Conservation (phyloP, 2,888 invertebrate species). For the Rugalucina vietnamica region DNA sequence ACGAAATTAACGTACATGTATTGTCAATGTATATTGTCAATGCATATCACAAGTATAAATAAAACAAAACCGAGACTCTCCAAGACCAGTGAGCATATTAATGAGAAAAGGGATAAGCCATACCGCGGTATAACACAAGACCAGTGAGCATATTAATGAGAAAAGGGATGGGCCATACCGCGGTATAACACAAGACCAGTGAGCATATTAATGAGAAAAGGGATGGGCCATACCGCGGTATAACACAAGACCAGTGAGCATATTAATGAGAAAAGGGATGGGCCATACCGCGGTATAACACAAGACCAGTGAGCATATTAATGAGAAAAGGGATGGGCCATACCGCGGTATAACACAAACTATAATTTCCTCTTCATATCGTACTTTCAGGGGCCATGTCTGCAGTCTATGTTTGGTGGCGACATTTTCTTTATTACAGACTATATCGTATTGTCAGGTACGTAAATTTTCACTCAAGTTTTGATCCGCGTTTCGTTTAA, state of each 20-base stretch:
- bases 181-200: no score
- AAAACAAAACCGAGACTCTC: no score
- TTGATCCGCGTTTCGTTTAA: background rate
- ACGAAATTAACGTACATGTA: no score
- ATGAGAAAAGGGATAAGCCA: no score
- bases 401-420: background rate
- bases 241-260: background rate
- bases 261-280: background rate
- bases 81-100: no score
- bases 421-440: background rate
- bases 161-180: no score
- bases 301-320: background rate
- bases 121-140: no score
- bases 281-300: background rate
- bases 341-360: background rate
- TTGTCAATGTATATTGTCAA: no score
- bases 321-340: background rate
- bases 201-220: no score
- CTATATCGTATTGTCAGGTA: background rate
- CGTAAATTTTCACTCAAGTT: background rate
- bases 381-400: background rate
- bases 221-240: background rate
- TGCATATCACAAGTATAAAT: no score
- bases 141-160: no score
- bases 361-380: background rate